Conservation (phyloP, 2,888 invertebrate species). For the Eurois occulta region DNA sequence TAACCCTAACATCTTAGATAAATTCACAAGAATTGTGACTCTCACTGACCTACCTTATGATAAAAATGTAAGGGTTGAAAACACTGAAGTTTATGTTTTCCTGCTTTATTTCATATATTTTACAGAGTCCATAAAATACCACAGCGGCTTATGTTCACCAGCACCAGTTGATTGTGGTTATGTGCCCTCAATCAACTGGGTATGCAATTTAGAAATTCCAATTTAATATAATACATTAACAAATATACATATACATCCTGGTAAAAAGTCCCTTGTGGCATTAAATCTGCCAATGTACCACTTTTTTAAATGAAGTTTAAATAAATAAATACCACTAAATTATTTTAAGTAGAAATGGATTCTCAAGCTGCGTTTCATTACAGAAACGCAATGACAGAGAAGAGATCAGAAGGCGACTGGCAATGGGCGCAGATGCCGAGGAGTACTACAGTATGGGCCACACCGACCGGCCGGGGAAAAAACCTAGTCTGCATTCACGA, state of each 20-base stretch:
- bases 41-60: constrained; percentile 74
- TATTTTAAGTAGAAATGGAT: background rate
- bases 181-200: background rate
- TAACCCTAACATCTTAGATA: constrained; percentile 86
- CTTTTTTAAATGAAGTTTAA: background rate
- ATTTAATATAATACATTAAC: background rate
- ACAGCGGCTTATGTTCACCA: background rate
- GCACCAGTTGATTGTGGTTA: background rate
- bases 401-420: constrained; percentile 96
- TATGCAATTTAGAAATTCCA: background rate
- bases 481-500: constrained; percentile 96
- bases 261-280: background rate
- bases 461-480: constrained; percentile 93
- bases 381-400: constrained; percentile 97
- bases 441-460: constrained; percentile 92
- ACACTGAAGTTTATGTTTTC: background rate
- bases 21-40: constrained; percentile 87
- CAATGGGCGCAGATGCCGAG: constrained; percentile 95
- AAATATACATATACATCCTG: background rate
- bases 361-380: constrained; percentile 61
- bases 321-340: background rate
- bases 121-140: background rate
- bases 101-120: background rate
- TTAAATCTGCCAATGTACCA: background rate
- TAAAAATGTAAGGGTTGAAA: constrained; percentile 74